Evolutionary conservation across 2,797 vertebrate genomes (phyloP).

Genomic region (Pagetopsis macropterus): DNA sequence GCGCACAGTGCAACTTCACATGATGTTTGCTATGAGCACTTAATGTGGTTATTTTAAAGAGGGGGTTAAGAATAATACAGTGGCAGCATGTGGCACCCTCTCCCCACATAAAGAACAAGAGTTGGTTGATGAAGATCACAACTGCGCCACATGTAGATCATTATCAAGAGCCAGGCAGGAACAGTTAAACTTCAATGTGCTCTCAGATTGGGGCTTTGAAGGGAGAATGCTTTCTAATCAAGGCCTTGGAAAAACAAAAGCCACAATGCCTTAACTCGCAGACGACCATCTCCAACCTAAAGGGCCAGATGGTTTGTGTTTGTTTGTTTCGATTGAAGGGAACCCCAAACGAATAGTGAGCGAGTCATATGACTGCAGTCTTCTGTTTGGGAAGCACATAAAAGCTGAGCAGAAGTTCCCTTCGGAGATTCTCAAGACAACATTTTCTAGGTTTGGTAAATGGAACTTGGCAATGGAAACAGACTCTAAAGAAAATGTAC

Average conservation of each 20-base stretch:
- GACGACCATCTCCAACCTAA: slow-evolving; percentile 53
- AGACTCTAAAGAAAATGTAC: slow-evolving; percentile 34
- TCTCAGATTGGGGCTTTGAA: slow-evolving; percentile 74
- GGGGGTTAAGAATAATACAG: slow-evolving; percentile 61
- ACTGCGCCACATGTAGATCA: slow-evolving; percentile 79
- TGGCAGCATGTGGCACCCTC: slow-evolving; percentile 69
- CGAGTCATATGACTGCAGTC: slow-evolving; percentile 30
- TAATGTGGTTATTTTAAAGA: slow-evolving; percentile 60
- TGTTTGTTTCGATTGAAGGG: slow-evolving; percentile 33
- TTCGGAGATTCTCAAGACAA: slow-evolving; percentile 36
- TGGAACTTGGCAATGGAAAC: slow-evolving; percentile 53
- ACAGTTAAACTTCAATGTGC: slow-evolving; percentile 76
- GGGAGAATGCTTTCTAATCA: slow-evolving; percentile 78
- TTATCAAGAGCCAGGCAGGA: slow-evolving; percentile 68
- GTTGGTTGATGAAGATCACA: slow-evolving; percentile 60
- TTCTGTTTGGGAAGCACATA: slow-evolving; percentile 44
- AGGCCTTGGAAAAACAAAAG: slow-evolving; percentile 66
- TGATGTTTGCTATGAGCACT: slow-evolving; percentile 24
- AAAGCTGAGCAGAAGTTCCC: slow-evolving; percentile 13
- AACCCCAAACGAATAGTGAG: slow-evolving; percentile 37
- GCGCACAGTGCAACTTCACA: slow-evolving; percentile 33
- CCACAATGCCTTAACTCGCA: slow-evolving; percentile 60
- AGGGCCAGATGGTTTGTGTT: slow-evolving; percentile 69
- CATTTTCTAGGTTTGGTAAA: slow-evolving; percentile 39
- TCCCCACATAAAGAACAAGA: slow-evolving; percentile 54